Conservation (phyloP, 92 coral and sea anemone genomes). For the Siderastrea siderea region DNA sequence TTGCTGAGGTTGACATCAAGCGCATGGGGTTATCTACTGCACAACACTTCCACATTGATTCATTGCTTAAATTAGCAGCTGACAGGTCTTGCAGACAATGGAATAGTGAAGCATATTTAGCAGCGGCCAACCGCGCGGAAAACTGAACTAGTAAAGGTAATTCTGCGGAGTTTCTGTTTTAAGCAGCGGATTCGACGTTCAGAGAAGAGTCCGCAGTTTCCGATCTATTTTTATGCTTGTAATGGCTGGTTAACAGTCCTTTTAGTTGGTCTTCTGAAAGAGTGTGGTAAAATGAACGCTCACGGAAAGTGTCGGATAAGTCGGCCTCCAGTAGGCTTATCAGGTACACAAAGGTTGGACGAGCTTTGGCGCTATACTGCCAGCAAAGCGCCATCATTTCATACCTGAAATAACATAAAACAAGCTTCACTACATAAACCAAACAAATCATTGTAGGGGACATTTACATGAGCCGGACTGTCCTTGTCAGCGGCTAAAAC, state of each 20-base stretch:
- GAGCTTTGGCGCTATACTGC: constrained; percentile 85
- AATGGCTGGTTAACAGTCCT: constrained; percentile 68
- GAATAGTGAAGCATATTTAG: too few species aligned
- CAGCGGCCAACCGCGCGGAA: too few species aligned
- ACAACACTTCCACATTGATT: too few species aligned
- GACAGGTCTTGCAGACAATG: too few species aligned
- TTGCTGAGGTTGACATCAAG: too few species aligned
- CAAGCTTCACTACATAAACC: neutral
- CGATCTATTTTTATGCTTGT: constrained; percentile 64
- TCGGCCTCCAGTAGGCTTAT: constrained; percentile 78
- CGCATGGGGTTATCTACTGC: too few species aligned
- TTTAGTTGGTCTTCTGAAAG: constrained; percentile 79
- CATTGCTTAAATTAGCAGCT: too few species aligned
- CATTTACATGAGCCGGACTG: neutral
- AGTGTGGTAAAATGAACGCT: constrained; percentile 88
- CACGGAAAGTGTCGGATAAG: constrained; percentile 72
- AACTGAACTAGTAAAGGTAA: too few species aligned
- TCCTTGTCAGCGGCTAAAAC: too few species aligned
- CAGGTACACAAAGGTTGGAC: constrained; percentile 90
- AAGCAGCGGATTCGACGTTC: constrained; percentile 23
- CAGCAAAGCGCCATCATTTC: constrained; percentile 92
- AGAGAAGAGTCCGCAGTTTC: constrained; percentile 58
- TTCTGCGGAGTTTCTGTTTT: neutral
- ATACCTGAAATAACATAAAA: constrained; percentile 51
- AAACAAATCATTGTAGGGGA: neutral